A percentile compares a stretch with the other conserved stretches of the same genome.
Evolutionary conservation across 2,888 invertebrate genomes (phyloP).

Genomic region (Epirrhoe tristata): DNA sequence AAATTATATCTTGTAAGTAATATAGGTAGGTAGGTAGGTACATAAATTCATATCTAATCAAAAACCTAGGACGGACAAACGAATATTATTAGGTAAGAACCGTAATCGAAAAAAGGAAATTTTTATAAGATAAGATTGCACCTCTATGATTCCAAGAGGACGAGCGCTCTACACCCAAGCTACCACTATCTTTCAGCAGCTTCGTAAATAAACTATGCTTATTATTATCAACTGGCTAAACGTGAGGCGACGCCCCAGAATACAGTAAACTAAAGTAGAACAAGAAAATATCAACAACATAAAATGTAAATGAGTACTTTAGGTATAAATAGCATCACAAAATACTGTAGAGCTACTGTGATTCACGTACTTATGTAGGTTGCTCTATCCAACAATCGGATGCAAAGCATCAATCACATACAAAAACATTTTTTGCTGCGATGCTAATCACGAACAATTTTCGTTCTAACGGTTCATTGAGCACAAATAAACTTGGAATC

Average conservation of each 20-base stretch:
- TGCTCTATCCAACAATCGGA: slow-evolving; percentile 31
- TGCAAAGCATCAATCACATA: slow-evolving; percentile 32
- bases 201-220: slow-evolving; percentile 31
- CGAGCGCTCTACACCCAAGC: slow-evolving; percentile 5
- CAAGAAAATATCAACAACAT: slow-evolving; percentile 37
- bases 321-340: slow-evolving; percentile 30
- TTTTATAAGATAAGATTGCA: background rate
- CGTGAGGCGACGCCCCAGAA: slow-evolving; percentile 32
- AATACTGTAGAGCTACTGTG: slow-evolving; percentile 22
- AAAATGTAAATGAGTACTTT: slow-evolving; percentile 24
- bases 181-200: slow-evolving; percentile 23
- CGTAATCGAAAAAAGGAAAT: background rate
- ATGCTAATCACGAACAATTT: slow-evolving; percentile 54
- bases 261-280: slow-evolving; percentile 33
- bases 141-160: background rate
- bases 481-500: slow-evolving; percentile 53
- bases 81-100: background rate
- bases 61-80: background rate
- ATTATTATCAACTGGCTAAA: slow-evolving; percentile 29
- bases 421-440: slow-evolving; percentile 31
- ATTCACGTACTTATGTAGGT: slow-evolving; percentile 15
- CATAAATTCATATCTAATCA: background rate
- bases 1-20: too few species aligned
- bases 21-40: too few species aligned
- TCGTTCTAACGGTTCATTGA: slow-evolving; percentile 59